Evolutionary conservation across 2,888 invertebrate species (phyloP), one percentile per base, ranked within the genome.

Genomic region (Deilephila elpenor): DNA sequence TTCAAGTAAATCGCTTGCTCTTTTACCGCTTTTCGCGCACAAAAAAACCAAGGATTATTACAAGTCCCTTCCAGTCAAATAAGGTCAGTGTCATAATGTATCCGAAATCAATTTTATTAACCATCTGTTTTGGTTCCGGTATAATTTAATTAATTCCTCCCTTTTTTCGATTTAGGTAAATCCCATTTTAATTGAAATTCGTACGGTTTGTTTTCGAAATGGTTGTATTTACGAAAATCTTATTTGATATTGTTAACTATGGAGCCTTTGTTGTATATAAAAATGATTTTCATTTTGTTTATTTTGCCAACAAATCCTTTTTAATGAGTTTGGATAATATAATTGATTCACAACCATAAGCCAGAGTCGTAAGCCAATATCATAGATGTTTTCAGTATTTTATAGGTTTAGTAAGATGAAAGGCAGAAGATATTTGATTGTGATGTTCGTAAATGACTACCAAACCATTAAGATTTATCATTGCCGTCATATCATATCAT

Each of bases 61-160:
- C 34, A 62, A 25, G 25, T 17, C 67, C 25, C 17, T 67, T 51
- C 67, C 67, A 67, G 67, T 32, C 8, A 34, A 71, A 34, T 32
- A 56, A 32, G 8, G 3, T 51, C 20, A 6, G 7, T 19, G 11
- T 25, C 19, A 59, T 71, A 75, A 77, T 78, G 79, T 74, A 77
- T 76, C 76, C 76, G 75, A 78, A 84, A 85, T 83, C 83, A 83
- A 85, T 84, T 86, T 84, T 84, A 83, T 78, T 80, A 80, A 78
- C 81, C 83, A 84, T 85, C 84, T 84, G 84, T 83, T 83, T 82
- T 78, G 81, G 80, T 78, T 78, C 74, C 74, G 61, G 59, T 71
- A 80, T 82, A 83, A 84, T 84, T 81, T 81, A 83, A 85, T 86
- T 81, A 80, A 81, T 77, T 83, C 76, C 73, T 75, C 73, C 73